These are phyloP conservation scores for Drosophila pseudoananassae DNA, from an alignment of 1,140 invertebrate species.

Conservation along the genomic window DNA sequence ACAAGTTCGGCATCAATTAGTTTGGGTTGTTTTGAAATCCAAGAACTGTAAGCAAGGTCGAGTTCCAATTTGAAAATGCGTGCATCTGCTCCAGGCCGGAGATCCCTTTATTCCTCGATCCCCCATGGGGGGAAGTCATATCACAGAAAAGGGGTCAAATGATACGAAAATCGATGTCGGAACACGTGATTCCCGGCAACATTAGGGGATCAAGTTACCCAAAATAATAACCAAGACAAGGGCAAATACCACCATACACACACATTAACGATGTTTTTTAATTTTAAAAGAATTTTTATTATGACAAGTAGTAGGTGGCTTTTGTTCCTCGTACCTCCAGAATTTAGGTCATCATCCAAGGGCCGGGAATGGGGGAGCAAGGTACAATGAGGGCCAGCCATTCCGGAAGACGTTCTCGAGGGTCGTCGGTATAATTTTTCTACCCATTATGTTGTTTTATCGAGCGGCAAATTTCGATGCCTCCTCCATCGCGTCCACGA, in stretches of 20 bases:
- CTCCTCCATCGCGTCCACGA: constrained; percentile 32
- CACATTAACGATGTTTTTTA: constrained; percentile 10
- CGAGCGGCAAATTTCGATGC: constrained; percentile 70
- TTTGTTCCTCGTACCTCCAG: constrained; percentile 30
- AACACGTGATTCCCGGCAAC: constrained; percentile 67
- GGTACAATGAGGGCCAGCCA: constrained; percentile 15
- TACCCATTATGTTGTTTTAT: constrained; percentile 72
- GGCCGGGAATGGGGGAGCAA: constrained; percentile 12
- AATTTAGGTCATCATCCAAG: constrained; percentile 59
- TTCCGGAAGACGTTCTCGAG: constrained; percentile 41
- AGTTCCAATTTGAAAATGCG: constrained; percentile 43
- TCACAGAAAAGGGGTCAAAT: constrained; percentile 66
- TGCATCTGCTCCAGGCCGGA: constrained; percentile 26
- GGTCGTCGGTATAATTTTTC: constrained; percentile 7
- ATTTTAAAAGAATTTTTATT: constrained; percentile 41
- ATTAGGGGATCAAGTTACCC: constrained; percentile 71
- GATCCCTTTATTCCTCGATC: constrained; percentile 36
- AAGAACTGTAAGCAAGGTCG: constrained; percentile 71
- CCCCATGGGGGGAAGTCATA: constrained; percentile 9
- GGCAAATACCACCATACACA: constrained; percentile 21
- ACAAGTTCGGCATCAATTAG: constrained; percentile 71
- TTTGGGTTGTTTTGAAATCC: constrained; percentile 66
- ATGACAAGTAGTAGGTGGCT: constrained; percentile 43
- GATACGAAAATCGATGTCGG: constrained; percentile 65
- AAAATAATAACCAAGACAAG: constrained; percentile 24